Evolutionary conservation across 2,113 vertebrate species (phyloP).

Genomic region (Dinomys branickii): DNA sequence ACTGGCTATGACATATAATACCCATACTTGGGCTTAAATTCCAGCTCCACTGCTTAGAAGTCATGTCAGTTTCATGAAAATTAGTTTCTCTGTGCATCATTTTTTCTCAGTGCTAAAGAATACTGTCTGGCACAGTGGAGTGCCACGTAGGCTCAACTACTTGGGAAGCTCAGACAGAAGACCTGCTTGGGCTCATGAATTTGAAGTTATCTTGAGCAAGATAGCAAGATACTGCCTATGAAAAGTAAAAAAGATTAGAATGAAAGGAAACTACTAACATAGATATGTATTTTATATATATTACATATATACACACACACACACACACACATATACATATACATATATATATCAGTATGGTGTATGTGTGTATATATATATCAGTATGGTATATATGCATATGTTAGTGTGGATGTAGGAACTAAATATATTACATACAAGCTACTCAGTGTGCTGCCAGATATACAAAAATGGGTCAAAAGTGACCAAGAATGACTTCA

Average conservation of each 20-base stretch:
- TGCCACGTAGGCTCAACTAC: background rate
- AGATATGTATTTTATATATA: no score
- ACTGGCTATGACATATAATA: background rate
- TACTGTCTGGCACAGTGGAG: background rate
- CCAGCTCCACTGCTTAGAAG: background rate
- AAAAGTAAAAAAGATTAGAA: background rate
- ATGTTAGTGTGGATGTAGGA: background rate
- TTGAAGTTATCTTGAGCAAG: background rate
- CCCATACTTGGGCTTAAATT: background rate
- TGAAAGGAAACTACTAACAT: background rate
- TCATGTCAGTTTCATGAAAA: background rate
- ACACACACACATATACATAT: no score
- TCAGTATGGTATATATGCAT: background rate
- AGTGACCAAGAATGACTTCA: background rate
- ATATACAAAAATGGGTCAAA: background rate
- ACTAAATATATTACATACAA: background rate
- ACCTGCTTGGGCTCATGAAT: background rate
- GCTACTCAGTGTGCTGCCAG: background rate
- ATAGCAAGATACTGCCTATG: background rate
- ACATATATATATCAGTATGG: no score
- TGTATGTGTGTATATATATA: no score
- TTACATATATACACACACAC: no score
- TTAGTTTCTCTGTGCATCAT: background rate
- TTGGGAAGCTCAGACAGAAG: background rate
- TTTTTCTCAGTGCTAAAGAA: background rate